Evolutionary conservation across 2,797 vertebrate species (phyloP), one percentile per base, ranked within the genome.

Genomic region (Vultur gryphus): DNA sequence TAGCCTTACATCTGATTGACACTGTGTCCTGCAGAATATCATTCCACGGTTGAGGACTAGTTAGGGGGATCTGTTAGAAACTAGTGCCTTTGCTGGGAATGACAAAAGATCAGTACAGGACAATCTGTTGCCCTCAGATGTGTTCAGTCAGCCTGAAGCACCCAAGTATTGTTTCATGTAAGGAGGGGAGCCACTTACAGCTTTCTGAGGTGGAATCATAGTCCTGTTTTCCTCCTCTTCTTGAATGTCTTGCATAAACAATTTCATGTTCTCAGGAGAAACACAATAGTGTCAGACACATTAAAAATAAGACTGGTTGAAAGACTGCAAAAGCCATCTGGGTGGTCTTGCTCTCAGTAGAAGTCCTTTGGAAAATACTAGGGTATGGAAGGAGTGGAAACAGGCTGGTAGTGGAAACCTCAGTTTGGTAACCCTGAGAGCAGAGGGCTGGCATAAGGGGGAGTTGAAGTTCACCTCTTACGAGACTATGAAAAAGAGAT

Each of bases 401-500:
- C 10, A 29, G 39, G 19, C 35, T 86, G 31, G 24, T 21, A 31
- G 18, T 37, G 16, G 43, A 86, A 95, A 79, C 16, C 26, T 77
- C 2, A 1, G 11, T 48, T 87, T 57, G 65, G 41, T 49, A 76
- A 64, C 28, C 7, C 10, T 59, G n/a, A 28, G 17, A 52, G 43
- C 41, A 41, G 43, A 44, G 13, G 28, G 16, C 43, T 89, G 15
- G 16, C 6, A 7, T 37, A 39, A 41, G 5, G 5, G 17, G 11
- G 4, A 84, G 8, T 9, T 51, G 54, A 88, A 80, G 11, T 62
- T 94, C 31, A 9, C 14, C 28, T 54, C 9, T 20, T 54, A 20
- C 0, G 0, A 82, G 29, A 39, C 35, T 33, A 37, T 0, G 2
- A 57, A 64, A 71, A 37, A 57, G 17, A 85, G 16, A 19, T 48